Base-by-base conservation (phyloP, 2,888 invertebrate genomes). In the Bruchidius siliquastri region DNA sequence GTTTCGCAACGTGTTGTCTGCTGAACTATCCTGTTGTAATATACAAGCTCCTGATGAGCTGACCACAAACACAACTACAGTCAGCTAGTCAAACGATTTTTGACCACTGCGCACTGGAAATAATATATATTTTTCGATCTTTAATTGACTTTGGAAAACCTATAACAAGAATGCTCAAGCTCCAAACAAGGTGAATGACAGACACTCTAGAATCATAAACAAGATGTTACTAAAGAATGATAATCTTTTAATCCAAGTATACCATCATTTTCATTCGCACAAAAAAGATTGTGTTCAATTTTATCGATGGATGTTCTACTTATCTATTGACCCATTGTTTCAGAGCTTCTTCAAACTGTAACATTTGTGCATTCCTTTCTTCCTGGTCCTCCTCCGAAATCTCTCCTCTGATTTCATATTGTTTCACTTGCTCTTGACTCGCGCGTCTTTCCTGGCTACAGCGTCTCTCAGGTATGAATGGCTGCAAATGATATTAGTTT, bases 241-340 rank as follows among this genome's bases (percentile, higher is more conserved):
- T n/a, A n/a, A 26, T 26, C 26, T 26, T 8, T 26, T 26, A 8
- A 26, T 4, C 8, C 26, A 49, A 49, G 49, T 18, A 13, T 49
- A 49, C 3, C 49, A 18, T 13, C 6, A 18, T 49, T 49, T 18
- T 49, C 3, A 13, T 13, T 49, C 49, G 13, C 49, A 49, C 3
- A 3, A 18, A 49, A 49, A 49, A 1, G 18, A 49, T 49, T 49
- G 6, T 18, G 49, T 30, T 30, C 30, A 30, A 1, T 49, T 49
- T 13, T 13, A 13, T 49, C 26, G 26, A 67, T 67, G 3, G 67
- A 67, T 67, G 67, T n/a, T 67, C 21, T 21, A 21, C 21, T 22
- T 90, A 91, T 88, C 91, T 90, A 84, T 91, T 91, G 76, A 91
- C 90, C 91, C 91, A 92, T 81, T 91, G 88, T 81, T 90, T 90